Evolutionary conservation across 1,140 invertebrate genomes (phyloP), one percentile per base, ranked within the genome.

Genomic region (Octopus sinensis): DNA sequence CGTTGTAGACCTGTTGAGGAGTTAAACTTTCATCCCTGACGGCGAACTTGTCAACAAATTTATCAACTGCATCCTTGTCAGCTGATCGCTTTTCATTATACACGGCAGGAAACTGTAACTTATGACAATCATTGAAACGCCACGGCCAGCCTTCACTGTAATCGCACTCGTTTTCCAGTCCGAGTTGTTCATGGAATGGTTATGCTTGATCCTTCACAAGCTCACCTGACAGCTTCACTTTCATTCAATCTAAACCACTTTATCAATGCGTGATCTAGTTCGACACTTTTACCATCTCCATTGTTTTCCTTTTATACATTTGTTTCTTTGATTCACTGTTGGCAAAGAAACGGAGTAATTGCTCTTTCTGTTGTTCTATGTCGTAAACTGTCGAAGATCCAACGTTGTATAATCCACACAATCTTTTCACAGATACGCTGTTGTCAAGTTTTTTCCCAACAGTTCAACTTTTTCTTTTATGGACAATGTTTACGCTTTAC

Each of bases 361-460:
- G 12, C n/a, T 68, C 62, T 68, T 68, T 68, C 62, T 68, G 62
- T 68, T 68, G 1, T n/a, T 68, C n/a, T 68, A 68, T 68, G n/a
- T 68, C 62, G 62, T 68, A 68, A 68, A 68, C 62, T 68, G 62
- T 68, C n/a, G 62, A 68, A 68, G 62, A 68, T 68, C 62, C 62
- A 68, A 68, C 62, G 62, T n/a, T 68, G 62, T 68, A 68, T 68
- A n/a, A 12, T 68, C n/a, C 62, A 43, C 30, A 68, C 62, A 68
- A 68, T 13, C 62, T 68, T 68, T 1, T 1, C 62, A 68, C 62
- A 68, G 62, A 68, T 3, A 68, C 62, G 3, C 62, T n/a, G 62
- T 3, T 68, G 62, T 68, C 62, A 68, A 68, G 62, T 68, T 68
- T 68, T 68, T 68, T 68, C 30, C 30, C 62, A 68, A 68, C 12